Base-by-base conservation (phyloP, 2,888 invertebrate species). In the Cinara cedri region DNA sequence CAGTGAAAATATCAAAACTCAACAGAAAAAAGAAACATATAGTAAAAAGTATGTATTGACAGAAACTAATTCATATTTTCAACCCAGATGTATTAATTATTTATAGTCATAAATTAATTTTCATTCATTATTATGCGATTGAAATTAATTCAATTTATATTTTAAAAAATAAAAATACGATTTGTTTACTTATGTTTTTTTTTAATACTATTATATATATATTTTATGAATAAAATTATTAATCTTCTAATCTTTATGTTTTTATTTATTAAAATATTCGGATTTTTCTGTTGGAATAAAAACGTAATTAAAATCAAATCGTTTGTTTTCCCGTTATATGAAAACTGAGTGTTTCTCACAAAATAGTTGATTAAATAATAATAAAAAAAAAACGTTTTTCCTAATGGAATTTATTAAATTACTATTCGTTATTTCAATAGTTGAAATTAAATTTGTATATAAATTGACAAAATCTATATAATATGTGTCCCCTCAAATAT, bases 291-390 rank as follows among this genome's bases (percentile, higher is more conserved):
- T 11, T 62, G 34, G 34, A 34, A 10, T 10, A 26, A 68, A 16
- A 49, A 66, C 24, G 4, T 1, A 49, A 49, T 66, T 16, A 66
- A 66, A 68, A 68, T 49, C 11, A 49, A 66, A 68, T 68, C 11
- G 24, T 49, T 24, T 24, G n/a, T 3, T 4, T 10, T 62, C 26
- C 57, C 26, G 11, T 10, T 46, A 13, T 46, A 46, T 46, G 46
- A 13, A 3, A 46, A 46, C 46, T 10, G 13, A 46, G 11, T 46
- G 26, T 26, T 3, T n/a, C n/a, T 10, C 13, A 19, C 44, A n/a
- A n/a, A n/a, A n/a, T 44, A 11, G 49, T 44, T 13, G 60, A 62
- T 62, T 60, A 11, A 62, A 62, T 8, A 62, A n/a, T 26, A 34
- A 62, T 34, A 34, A 6, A 34, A 34, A 34, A 34, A 34, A 34